phyloP scores from a whole-genome alignment of 2,888 invertebrate genomes.

The Trachelus iudaicus region DNA sequence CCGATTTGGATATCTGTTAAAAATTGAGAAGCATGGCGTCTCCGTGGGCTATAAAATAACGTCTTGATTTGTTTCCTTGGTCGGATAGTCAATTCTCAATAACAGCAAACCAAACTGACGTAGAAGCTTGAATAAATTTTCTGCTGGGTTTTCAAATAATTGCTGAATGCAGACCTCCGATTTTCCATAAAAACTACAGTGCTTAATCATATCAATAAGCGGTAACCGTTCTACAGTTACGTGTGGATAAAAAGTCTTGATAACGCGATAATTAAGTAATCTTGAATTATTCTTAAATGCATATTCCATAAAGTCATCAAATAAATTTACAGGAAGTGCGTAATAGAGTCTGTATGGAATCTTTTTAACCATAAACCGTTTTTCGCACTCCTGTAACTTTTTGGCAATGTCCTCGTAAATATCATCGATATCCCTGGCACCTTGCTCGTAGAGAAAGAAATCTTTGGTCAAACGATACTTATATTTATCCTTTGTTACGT shows the following conservation, averaged over 20 bases:
- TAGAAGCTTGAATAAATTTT: constrained; percentile 63
- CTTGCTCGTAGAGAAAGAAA: constrained; percentile 79
- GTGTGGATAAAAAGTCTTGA: constrained; percentile 79
- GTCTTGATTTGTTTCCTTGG: background rate
- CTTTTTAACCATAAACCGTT: constrained; percentile 67
- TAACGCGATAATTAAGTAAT: constrained; percentile 67
- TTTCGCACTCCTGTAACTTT: constrained; percentile 72
- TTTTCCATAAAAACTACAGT: constrained; percentile 46
- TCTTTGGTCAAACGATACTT: constrained; percentile 75
- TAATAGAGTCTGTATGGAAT: constrained; percentile 76
- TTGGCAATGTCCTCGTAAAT: constrained; percentile 71
- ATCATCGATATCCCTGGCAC: constrained; percentile 71
- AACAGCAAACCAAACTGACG: constrained; percentile 69
- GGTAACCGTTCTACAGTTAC: constrained; percentile 81
- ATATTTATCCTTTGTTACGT: constrained; percentile 70
- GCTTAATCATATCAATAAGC: constrained; percentile 63
- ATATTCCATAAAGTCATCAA: constrained; percentile 69
- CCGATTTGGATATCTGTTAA: background rate
- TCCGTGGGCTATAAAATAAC: background rate
- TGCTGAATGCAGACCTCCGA: constrained; percentile 36
- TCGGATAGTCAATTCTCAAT: constrained; percentile 62
- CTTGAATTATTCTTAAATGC: constrained; percentile 52
- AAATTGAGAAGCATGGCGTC: background rate
- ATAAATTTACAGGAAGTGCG: constrained; percentile 77
- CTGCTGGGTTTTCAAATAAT: constrained; percentile 57